phyloP scores from a whole-genome alignment of 2,797 vertebrate species.

The Sciurus carolinensis region DNA sequence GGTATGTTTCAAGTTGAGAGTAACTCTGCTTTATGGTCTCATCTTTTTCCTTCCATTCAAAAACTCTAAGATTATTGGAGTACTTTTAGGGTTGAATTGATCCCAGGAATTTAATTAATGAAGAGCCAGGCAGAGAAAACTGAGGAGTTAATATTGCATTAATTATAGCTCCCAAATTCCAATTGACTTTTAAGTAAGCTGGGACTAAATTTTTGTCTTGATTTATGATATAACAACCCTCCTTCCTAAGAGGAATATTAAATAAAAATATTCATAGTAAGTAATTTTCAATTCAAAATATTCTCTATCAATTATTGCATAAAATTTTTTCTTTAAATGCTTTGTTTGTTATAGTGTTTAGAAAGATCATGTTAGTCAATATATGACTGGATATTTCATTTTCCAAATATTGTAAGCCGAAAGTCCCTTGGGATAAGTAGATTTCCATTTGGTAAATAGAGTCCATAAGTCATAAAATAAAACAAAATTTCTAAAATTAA shows the following conservation, averaged over 20 bases:
- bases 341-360: not conserved
- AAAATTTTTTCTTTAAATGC: not conserved
- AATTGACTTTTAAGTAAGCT: constrained; percentile 38
- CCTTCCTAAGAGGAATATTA: constrained; percentile 22
- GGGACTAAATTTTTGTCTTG: constrained; percentile 51
- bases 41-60: not conserved
- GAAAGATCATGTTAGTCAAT: not conserved
- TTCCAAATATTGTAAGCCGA: not conserved
- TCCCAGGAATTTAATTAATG: constrained; percentile 47
- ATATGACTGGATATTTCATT: not conserved
- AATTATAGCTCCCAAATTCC: constrained; percentile 8
- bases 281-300: too few species aligned
- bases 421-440: not conserved
- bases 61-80: not conserved
- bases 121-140: constrained; percentile 20
- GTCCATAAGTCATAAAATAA: not conserved
- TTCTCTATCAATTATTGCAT: not conserved
- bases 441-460: constrained; percentile 18
- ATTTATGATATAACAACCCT: constrained; percentile 1
- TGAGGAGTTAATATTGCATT: constrained; percentile 48
- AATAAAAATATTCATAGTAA: not conserved
- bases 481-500: not conserved
- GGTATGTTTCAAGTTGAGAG: not conserved
- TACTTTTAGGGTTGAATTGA: not conserved
- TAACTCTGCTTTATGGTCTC: not conserved